Conservation (phyloP, 2,888 invertebrate species). For the Andricus curvator region DNA sequence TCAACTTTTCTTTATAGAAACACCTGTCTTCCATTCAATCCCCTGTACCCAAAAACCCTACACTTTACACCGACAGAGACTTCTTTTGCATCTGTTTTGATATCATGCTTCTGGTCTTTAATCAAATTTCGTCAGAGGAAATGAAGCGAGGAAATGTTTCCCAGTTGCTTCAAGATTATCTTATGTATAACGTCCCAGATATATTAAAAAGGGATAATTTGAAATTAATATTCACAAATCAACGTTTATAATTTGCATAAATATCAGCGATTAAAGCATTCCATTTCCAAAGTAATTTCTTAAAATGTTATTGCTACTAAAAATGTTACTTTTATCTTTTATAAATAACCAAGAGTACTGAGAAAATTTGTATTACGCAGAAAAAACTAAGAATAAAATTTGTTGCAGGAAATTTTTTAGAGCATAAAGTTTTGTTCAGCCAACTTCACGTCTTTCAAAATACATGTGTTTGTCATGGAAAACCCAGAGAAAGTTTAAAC, state of each 20-base stretch:
- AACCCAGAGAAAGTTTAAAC: too few relatives aligned
- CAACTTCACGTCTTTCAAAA: too few relatives aligned
- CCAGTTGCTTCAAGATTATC: neutral
- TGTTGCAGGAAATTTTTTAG: too few relatives aligned
- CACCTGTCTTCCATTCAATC: neutral
- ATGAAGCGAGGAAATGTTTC: neutral
- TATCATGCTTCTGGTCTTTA: neutral
- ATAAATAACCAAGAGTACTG: neutral
- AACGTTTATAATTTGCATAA: neutral
- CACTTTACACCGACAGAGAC: neutral
- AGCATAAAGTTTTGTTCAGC: too few relatives aligned
- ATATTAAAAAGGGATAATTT: conserved; percentile 4
- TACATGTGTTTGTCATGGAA: too few relatives aligned
- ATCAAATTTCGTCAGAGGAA: neutral
- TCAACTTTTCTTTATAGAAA: neutral
- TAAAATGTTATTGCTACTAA: too few relatives aligned
- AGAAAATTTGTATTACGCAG: neutral
- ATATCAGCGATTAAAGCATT: too few relatives aligned
- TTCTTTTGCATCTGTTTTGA: neutral
- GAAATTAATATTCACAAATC: neutral
- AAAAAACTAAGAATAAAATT: too few relatives aligned
- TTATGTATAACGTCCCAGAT: neutral
- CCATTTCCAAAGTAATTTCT: too few relatives aligned
- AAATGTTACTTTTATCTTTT: neutral
- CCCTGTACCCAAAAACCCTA: neutral